phyloP scores from a whole-genome alignment of 2,797 vertebrate genomes.

The Chelmon rostratus region DNA sequence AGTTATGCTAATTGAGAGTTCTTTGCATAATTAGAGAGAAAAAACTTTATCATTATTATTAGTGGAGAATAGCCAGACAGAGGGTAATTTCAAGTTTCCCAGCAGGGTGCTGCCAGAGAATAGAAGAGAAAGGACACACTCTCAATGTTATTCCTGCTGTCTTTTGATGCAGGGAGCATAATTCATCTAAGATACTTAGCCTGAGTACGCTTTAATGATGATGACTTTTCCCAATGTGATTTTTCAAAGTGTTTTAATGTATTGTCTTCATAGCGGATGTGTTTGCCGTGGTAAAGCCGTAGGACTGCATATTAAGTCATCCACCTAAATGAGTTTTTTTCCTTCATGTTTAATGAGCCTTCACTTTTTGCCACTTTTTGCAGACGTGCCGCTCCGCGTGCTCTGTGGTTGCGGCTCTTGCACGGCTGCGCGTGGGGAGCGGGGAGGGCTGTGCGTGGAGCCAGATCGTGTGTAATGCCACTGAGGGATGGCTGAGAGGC shows the following conservation, averaged over 20 bases:
- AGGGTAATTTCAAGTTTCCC: constrained; percentile 87
- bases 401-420: constrained; percentile 3
- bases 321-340: constrained; percentile 64
- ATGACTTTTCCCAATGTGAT: constrained; percentile 87
- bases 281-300: constrained; percentile 81
- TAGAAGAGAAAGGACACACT: constrained; percentile 80
- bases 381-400: constrained; percentile 15
- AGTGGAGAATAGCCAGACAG: constrained; percentile 85
- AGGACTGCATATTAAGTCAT: constrained; percentile 74
- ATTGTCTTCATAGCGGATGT: constrained; percentile 80
- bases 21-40: constrained; percentile 88
- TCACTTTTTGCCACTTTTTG: constrained; percentile 45
- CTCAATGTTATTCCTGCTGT: constrained; percentile 84
- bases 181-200: constrained; percentile 85
- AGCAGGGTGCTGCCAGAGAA: constrained; percentile 84
- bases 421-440: constrained; percentile 5
- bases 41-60: constrained; percentile 87
- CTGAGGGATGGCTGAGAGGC: constrained; percentile 55
- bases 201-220: constrained; percentile 86
- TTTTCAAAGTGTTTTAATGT: constrained; percentile 85
- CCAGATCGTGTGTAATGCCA: constrained; percentile 44
- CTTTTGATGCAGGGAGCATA: constrained; percentile 81
- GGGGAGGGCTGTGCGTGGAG: constrained; percentile 14
- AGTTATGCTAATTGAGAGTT: constrained; percentile 90
- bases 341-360: constrained; percentile 72